Evolutionary conservation across 2,888 invertebrate species (phyloP), one percentile per base, ranked within the genome.

Genomic region (Thymelicus sylvestris): DNA sequence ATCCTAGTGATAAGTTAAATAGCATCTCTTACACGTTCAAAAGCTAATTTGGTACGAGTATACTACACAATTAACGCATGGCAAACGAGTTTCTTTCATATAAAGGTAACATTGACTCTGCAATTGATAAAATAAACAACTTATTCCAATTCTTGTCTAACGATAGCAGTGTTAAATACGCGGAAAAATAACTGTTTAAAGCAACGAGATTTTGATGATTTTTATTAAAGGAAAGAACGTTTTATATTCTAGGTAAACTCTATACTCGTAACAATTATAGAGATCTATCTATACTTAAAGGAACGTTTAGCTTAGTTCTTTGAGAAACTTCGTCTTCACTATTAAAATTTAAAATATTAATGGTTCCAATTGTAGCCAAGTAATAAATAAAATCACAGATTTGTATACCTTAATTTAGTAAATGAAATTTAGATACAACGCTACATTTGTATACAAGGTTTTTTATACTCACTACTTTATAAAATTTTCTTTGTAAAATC

Each of bases 351-450:
- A 66, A 73, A 69, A 72, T 74, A 67, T 72, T 59, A 78, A 78
- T 80, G 79, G 82, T 82, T 80, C 82, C 80, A 86, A 86, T 83
- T 79, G 80, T 75, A 79, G 85, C 83, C 86, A 87, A 89, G 89
- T 83, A 92, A 92, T 92, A 92, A 93, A 92, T 92, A 92, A 87
- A 87, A 93, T 93, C 93, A 93, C 93, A 93, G 93, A 87, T 90
- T 87, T 87, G 83, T 87, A 87, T 81, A 88, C 81, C 88, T 91
- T 90, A 92, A 87, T 88, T 89, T 91, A 86, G 84, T 83, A 80
- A 79, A 83, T 76, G 64, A 85, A 57, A 83, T 87, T 88, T 87
- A 81, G 84, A 81, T 83, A 83, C 79, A 77, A 72, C 66, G 62
- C 69, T 72, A 69, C 24, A 72, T 66, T 73, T 71, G 71, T 71